Percentiles rank a stretch among this genome's conserved stretches.
Conservation (phyloP, 2,113 vertebrate genomes). For the Chlorodrepanis virens region DNA sequence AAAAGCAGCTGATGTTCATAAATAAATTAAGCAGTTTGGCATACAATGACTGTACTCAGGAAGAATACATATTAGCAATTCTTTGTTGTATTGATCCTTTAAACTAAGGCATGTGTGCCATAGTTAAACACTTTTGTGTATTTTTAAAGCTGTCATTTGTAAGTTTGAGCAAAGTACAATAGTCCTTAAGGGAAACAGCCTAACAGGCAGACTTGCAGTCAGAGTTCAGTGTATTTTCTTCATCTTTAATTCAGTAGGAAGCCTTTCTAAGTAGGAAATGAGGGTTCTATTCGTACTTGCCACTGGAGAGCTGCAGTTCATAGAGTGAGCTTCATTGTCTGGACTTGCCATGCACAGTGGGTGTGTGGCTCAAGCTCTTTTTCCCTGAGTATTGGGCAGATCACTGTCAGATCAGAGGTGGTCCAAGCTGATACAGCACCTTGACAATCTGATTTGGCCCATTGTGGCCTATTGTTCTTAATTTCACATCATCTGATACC, state of each 20-base stretch:
- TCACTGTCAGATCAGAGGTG: background rate
- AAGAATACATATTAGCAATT: constrained; percentile 16
- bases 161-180: constrained; percentile 20
- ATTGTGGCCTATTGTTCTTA: background rate
- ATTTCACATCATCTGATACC: background rate
- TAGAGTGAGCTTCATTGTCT: background rate
- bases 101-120: constrained; percentile 5
- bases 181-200: background rate
- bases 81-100: constrained; percentile 20
- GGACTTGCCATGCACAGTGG: background rate
- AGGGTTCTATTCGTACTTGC: background rate
- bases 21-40: constrained; percentile 25
- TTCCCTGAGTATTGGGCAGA: background rate
- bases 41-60: background rate
- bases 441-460: background rate
- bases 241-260: constrained; percentile 21
- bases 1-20: background rate
- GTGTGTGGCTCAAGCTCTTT: background rate
- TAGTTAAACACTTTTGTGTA: constrained; percentile 12
- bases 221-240: constrained; percentile 19
- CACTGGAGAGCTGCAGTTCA: background rate
- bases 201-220: background rate
- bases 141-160: constrained; percentile 39
- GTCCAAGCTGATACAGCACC: background rate
- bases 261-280: background rate